Base-by-base conservation (phyloP, 2,113 vertebrate species). In the Sisor rabdophorus region DNA sequence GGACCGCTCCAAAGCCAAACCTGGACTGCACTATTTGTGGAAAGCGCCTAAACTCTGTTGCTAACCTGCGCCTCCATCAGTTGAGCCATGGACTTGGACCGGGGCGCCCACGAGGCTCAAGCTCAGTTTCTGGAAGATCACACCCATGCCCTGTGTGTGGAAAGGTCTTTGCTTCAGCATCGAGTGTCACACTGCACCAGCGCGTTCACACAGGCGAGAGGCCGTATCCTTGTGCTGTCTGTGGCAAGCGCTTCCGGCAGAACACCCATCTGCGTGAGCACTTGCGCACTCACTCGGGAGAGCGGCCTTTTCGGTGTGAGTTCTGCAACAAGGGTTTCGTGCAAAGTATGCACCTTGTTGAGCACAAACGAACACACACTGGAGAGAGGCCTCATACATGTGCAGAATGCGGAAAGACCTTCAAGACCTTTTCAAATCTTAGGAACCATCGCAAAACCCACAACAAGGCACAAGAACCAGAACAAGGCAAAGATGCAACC, bases 251-350 rank as follows among this genome's bases (percentile, higher is more conserved):
- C 44, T 96, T 96, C 86, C 93, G 94, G 0, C 94, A 96, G 82
- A 94, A 93, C 72, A 94, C 94, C 0, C 95, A 96, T 84, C 89
- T 97, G 71, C 92, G 95, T 4, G 95, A 97, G 88, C 95, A 97
- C 85, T 83, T 94, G 78, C 94, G 94, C 83, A 91, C 94, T 0
- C 95, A 96, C 83, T 93, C 94, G 0, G 94, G 94, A 0, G 94
- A 95, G 75, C 89, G 95, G 30, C 94, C 95, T 0, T 95, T 94
- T 19, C 87, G 88, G 74, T 96, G 94, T 4, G 92, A 94, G 32
- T 88, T 91, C n/a, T 95, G 94, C 0, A 91, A 90, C 9, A 94
- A 95, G 85, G 89, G 93, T 56, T 96, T 96, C 58, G 91, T 95
- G 77, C 94, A 95, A 86, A 93, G 94, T 53, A 94, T 96, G 94